Conservation (phyloP, 2,888 invertebrate genomes). For the Uloborus plumipes region DNA sequence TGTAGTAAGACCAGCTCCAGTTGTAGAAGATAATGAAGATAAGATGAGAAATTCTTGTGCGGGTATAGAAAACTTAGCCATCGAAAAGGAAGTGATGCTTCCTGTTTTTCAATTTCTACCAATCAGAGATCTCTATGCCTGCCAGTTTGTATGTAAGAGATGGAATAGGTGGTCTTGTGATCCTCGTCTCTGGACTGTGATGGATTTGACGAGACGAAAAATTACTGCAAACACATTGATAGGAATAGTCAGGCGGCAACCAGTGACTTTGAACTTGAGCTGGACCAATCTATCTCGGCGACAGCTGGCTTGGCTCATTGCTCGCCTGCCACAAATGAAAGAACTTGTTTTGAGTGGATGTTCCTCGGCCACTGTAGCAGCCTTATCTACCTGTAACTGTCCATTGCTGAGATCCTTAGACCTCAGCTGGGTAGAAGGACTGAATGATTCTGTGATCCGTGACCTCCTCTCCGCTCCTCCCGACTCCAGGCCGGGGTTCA, state of each 20-base stretch:
- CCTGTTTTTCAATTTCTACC: conserved; percentile 72
- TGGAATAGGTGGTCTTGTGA: conserved; percentile 90
- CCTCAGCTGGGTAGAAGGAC: conserved; percentile 86
- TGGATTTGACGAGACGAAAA: conserved; percentile 81
- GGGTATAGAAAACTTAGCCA: conserved; percentile 64
- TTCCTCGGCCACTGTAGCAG: conserved; percentile 72
- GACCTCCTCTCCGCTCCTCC: conserved; percentile 89
- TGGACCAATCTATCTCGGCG: conserved; percentile 90
- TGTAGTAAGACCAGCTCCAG: conserved; percentile 66
- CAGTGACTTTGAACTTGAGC: conserved; percentile 84
- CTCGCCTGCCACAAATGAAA: conserved; percentile 85
- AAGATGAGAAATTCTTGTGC: conserved; percentile 59
- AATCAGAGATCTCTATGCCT: conserved; percentile 75
- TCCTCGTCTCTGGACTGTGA: conserved; percentile 85
- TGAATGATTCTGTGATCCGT: conserved; percentile 86
- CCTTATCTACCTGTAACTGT: conserved; percentile 77
- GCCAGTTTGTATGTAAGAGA: conserved; percentile 83
- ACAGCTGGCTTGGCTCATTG: conserved; percentile 92
- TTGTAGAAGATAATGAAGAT: conserved; percentile 64
- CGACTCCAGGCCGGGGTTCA: conserved; percentile 81
- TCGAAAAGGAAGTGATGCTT: conserved; percentile 71
- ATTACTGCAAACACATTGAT: conserved; percentile 76
- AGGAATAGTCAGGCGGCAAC: conserved; percentile 90
- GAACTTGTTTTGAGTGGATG: conserved; percentile 81
- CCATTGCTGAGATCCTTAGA: conserved; percentile 83